Evolutionary conservation across 2,888 invertebrate species (phyloP).

Genomic region (Onthophagus sagittarius): DNA sequence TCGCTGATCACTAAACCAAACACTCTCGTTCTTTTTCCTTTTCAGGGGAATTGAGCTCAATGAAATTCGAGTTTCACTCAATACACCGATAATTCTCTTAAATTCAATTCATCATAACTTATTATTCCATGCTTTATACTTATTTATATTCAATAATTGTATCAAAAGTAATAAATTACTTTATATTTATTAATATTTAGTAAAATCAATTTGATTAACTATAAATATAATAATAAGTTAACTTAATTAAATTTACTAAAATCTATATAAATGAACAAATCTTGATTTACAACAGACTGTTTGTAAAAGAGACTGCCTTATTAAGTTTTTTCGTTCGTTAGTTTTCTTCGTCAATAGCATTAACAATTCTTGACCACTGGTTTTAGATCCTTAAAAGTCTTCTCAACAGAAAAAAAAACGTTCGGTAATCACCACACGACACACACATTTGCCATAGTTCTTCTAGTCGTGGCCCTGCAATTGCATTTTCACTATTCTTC

Average conservation of each 20-base stretch:
- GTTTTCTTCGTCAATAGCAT: neutral
- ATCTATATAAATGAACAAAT: too few relatives aligned
- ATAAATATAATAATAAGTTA: too few relatives aligned
- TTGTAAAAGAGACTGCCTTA: too few relatives aligned
- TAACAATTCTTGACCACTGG: neutral
- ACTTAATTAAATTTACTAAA: too few relatives aligned
- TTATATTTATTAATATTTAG: too few relatives aligned
- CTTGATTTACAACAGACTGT: too few relatives aligned
- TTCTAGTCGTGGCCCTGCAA: conserved; percentile 2
- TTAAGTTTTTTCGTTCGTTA: too few relatives aligned
- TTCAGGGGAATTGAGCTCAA: conserved; percentile 1
- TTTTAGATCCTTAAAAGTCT: neutral
- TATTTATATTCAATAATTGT: too few relatives aligned
- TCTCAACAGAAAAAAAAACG: neutral
- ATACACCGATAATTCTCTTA: neutral
- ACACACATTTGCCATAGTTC: neutral
- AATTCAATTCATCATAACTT: too few relatives aligned
- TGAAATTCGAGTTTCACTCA: conserved; percentile 9
- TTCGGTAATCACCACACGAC: neutral
- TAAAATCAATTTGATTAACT: too few relatives aligned
- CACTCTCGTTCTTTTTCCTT: neutral
- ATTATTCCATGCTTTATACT: too few relatives aligned
- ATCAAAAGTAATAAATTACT: too few relatives aligned
- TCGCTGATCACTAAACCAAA: neutral
- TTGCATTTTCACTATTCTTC: conserved; percentile 1